phyloP scores from a whole-genome alignment of 2,888 invertebrate genomes.

The Leptinotarsa tumamoca region DNA sequence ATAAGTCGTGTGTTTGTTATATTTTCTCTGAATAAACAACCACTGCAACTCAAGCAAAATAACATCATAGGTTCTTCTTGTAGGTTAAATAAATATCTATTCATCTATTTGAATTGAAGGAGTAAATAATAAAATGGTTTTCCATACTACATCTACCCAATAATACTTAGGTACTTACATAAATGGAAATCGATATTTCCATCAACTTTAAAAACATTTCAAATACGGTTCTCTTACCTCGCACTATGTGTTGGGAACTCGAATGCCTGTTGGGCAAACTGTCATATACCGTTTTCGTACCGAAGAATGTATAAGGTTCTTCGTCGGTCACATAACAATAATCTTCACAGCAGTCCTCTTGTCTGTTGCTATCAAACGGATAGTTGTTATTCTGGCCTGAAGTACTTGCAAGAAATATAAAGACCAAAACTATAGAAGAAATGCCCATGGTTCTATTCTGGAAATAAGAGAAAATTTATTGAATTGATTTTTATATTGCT shows the following conservation, averaged over 20 bases:
- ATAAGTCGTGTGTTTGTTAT: too few relatives aligned
- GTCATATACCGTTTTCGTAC: conserved; percentile 82
- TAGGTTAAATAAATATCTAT: too few relatives aligned
- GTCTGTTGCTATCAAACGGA: conserved; percentile 37
- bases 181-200: too few relatives aligned
- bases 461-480: conserved; percentile 20
- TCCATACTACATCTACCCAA: too few relatives aligned
- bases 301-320: conserved; percentile 77
- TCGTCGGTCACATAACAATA: conserved; percentile 73
- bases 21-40: too few relatives aligned
- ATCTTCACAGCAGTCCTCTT: conserved; percentile 68
- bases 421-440: conserved; percentile 14
- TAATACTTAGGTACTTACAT: too few relatives aligned
- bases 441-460: conserved; percentile 27
- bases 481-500: too few relatives aligned
- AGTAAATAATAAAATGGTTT: too few relatives aligned
- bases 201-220: too few relatives aligned
- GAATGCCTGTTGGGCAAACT: conserved; percentile 67
- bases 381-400: conserved; percentile 29
- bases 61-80: too few relatives aligned
- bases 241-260: conserved; percentile 71
- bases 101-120: too few relatives aligned
- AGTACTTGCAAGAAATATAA: conserved; percentile 15
- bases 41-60: too few relatives aligned
- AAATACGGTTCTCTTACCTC: conserved; percentile 68